Percentiles rank a stretch among this genome's conserved stretches.
phyloP scores from a whole-genome alignment of 2,797 vertebrate genomes.

The Amblyopsis hoosieri region DNA sequence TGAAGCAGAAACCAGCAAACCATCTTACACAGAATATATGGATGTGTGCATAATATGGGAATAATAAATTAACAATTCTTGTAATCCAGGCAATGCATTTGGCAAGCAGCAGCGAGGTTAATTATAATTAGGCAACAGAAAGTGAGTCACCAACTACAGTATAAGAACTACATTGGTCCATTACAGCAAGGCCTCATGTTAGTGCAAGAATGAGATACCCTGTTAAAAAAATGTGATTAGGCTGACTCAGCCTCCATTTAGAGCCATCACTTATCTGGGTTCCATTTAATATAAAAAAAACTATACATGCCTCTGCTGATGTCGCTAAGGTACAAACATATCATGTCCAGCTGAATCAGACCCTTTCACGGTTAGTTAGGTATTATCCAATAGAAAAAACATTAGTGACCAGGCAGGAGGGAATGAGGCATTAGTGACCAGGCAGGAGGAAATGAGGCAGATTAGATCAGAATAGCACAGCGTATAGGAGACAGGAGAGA shows the following conservation, averaged over 20 bases:
- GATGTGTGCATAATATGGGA: constrained; percentile 33
- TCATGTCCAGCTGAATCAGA: constrained; percentile 50
- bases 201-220: constrained; percentile 68
- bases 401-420: constrained; percentile 11
- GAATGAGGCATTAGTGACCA: constrained; percentile 11
- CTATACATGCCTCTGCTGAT: constrained; percentile 28
- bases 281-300: constrained; percentile 41
- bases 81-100: constrained; percentile 36
- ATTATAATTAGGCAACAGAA: constrained; percentile 40
- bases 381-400: constrained; percentile 26
- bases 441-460: neutral
- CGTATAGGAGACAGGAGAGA: constrained; percentile 5
- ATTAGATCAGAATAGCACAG: neutral
- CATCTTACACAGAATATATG: constrained; percentile 19
- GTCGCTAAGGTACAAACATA: constrained; percentile 34
- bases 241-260: constrained; percentile 41
- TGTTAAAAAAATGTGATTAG: constrained; percentile 44
- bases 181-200: constrained; percentile 57
- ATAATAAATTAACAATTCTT: constrained; percentile 40
- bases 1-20: constrained; percentile 30
- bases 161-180: constrained; percentile 53
- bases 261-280: constrained; percentile 41
- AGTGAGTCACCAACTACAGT: constrained; percentile 12
- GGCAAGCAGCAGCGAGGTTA: constrained; percentile 50
- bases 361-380: constrained; percentile 44